A percentile compares a stretch with the other conserved stretches of the same genome.
Evolutionary conservation across 2,113 vertebrate genomes (phyloP).

Genomic region (Aptenodytes patagonicus): DNA sequence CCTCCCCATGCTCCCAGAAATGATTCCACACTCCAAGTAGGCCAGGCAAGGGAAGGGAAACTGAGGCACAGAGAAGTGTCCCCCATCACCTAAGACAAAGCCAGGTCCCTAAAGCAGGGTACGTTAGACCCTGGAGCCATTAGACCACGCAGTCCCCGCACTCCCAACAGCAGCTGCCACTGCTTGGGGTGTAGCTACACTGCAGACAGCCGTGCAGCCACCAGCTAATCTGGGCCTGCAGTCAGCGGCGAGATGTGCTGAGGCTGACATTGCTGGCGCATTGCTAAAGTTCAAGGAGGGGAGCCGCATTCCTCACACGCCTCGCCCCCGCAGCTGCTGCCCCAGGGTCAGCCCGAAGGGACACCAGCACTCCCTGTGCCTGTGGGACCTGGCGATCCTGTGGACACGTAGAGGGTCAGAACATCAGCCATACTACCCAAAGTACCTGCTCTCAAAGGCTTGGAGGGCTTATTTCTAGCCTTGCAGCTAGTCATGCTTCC

Average conservation of each 20-base stretch:
- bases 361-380: neutral
- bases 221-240: neutral
- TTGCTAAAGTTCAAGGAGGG: neutral
- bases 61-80: neutral
- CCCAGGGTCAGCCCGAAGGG: neutral
- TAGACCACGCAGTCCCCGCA: accelerated
- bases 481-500: neutral
- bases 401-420: accelerated
- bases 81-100: neutral
- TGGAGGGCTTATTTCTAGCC: neutral
- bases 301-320: neutral
- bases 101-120: too few species aligned
- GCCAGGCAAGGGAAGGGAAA: neutral
- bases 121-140: neutral
- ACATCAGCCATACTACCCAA: neutral
- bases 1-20: neutral
- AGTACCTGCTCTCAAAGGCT: neutral
- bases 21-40: neutral
- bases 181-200: neutral
- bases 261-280: neutral
- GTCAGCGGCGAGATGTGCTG: neutral
- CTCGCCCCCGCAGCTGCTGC: neutral
- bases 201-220: neutral
- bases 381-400: neutral
- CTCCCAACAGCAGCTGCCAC: neutral